Conservation (phyloP, 2,888 invertebrate species). For the Athripsodes cinereus region DNA sequence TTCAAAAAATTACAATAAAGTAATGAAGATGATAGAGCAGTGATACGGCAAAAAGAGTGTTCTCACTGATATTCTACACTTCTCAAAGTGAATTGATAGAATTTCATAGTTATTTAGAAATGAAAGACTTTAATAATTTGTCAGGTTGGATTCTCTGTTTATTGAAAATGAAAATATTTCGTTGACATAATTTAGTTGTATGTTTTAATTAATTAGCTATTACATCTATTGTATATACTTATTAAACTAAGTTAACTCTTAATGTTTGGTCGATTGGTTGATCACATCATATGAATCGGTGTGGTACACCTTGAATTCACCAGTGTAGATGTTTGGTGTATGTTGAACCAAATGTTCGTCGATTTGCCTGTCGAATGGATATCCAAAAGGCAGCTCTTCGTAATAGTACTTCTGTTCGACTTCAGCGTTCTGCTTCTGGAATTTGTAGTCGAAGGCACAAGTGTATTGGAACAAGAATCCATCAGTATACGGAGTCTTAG, state of each 20-base stretch:
- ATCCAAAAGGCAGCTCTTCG: constrained; percentile 63
- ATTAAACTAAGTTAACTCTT: neutral
- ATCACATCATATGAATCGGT: constrained; percentile 34
- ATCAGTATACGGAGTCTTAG: constrained; percentile 35
- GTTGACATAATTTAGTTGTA: no score
- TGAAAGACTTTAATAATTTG: no score
- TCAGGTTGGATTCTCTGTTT: neutral
- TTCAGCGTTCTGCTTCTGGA: constrained; percentile 30
- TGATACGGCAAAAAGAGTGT: no score
- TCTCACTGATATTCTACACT: no score
- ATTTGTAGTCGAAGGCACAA: constrained; percentile 44
- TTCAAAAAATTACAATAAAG: no score
- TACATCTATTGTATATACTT: neutral
- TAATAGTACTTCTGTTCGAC: constrained; percentile 44
- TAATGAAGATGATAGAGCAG: no score
- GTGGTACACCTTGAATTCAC: constrained; percentile 59
- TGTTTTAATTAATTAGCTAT: neutral
- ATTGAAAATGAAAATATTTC: no score
- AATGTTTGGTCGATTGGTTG: neutral
- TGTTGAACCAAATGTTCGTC: constrained; percentile 49
- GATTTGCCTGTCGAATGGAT: constrained; percentile 68
- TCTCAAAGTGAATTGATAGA: no score
- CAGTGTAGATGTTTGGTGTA: constrained; percentile 60
- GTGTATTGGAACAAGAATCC: constrained; percentile 30
- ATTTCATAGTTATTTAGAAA: no score